Evolutionary conservation across 1,140 invertebrate genomes (phyloP).

Genomic region (Aphidius ervi): DNA sequence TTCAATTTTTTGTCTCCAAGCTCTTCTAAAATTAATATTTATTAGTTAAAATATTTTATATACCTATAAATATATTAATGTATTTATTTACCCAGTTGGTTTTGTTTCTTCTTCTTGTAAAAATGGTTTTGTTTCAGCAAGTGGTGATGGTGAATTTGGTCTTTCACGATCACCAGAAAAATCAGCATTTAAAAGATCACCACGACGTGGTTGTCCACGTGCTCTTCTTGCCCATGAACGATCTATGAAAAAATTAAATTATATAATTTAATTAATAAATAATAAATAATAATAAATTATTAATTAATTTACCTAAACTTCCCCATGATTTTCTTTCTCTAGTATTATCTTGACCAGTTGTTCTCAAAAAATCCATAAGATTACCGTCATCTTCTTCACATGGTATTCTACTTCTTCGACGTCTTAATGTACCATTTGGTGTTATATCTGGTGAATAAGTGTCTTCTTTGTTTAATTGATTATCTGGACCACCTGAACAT

Average conservation of each 20-base stretch:
- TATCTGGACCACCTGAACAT: conserved; percentile 55
- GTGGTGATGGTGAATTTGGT: conserved; percentile 66
- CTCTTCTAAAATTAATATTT: conserved; percentile 35
- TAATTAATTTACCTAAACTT: conserved; percentile 61
- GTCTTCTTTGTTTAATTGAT: conserved; percentile 58
- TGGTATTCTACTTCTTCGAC: conserved; percentile 73
- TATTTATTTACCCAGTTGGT: conserved; percentile 43
- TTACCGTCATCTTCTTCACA: conserved; percentile 81
- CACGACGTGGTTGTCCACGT: conserved; percentile 63
- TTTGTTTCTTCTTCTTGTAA: conserved; percentile 46
- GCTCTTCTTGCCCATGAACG: conserved; percentile 80
- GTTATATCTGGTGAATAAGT: conserved; percentile 80
- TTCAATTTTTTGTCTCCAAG: conserved; percentile 85
- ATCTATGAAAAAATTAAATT: conserved; percentile 55
- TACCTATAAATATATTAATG: conserved; percentile 11
- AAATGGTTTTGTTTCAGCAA: conserved; percentile 54
- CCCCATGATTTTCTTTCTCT: conserved; percentile 83
- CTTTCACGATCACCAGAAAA: conserved; percentile 68
- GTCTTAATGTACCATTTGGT: conserved; percentile 79
- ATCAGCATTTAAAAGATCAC: conserved; percentile 66
- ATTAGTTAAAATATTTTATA: conserved; percentile 6
- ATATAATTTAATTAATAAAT: conserved; percentile 11
- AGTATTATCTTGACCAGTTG: conserved; percentile 67
- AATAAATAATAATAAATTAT: conserved; percentile 11
- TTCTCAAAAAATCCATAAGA: conserved; percentile 80